Conservation (phyloP, 2,888 invertebrate genomes). For the Venustoraphidia nigricollis region DNA sequence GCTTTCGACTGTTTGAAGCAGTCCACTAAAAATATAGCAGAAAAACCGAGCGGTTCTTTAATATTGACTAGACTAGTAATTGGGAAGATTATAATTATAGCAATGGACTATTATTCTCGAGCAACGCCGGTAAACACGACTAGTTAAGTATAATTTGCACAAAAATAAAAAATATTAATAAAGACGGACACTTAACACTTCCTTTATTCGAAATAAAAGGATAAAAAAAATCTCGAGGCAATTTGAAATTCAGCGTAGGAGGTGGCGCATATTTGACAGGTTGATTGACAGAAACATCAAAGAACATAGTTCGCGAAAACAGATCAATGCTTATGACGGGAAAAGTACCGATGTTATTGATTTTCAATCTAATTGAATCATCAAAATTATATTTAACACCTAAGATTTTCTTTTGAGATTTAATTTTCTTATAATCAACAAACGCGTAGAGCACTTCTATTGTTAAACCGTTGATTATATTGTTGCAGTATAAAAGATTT, state of each 20-base stretch:
- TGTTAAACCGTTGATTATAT: conserved; percentile 22
- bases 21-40: no score
- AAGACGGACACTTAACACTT: conserved; percentile 1
- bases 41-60: no score
- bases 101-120: no score
- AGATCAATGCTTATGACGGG: conserved; percentile 13
- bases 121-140: no score
- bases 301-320: conserved; percentile 20
- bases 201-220: conserved; percentile 27
- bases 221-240: conserved; percentile 49
- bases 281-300: conserved; percentile 33
- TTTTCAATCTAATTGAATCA: background rate
- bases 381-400: conserved; percentile 18
- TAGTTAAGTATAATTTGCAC: no score
- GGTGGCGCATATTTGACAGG: conserved; percentile 31
- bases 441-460: conserved; percentile 2
- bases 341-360: no score
- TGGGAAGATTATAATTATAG: no score
- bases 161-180: background rate
- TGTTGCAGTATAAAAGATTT: conserved; percentile 21
- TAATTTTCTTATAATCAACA: conserved; percentile 17
- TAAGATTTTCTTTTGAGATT: conserved; percentile 24
- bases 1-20: no score
- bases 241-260: conserved; percentile 35
- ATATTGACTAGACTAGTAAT: no score